Evolutionary conservation across 2,888 invertebrate species (phyloP).

Genomic region (Anthoptus insignis): DNA sequence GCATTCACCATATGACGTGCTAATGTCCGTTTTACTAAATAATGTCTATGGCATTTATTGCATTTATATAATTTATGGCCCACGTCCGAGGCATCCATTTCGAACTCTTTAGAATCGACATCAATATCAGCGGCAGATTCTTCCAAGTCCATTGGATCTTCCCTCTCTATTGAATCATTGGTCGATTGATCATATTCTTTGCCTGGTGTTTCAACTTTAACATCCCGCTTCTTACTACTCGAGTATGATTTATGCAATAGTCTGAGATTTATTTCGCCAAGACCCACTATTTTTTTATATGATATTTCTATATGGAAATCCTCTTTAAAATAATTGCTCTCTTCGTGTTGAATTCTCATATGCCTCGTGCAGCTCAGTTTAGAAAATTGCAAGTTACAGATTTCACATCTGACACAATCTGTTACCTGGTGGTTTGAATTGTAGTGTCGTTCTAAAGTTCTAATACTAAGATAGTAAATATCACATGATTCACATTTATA

Average conservation of each 20-base stretch:
- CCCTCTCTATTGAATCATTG: background rate
- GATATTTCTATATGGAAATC: constrained; percentile 2
- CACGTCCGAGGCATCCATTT: no score
- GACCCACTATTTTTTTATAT: background rate
- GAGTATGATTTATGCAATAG: background rate
- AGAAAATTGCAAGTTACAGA: constrained; percentile 43
- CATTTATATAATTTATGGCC: constrained; percentile 9
- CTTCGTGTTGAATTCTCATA: background rate
- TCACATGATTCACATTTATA: constrained; percentile 48
- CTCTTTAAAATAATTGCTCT: background rate
- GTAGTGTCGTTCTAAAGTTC: constrained; percentile 32
- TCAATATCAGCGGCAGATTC: background rate
- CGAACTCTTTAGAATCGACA: background rate
- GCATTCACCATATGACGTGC: background rate
- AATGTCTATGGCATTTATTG: background rate
- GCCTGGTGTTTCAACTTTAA: background rate
- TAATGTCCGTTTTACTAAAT: background rate
- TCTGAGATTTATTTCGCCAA: background rate
- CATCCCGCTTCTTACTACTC: no score
- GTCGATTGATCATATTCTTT: background rate
- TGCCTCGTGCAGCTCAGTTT: background rate
- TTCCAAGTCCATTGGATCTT: background rate
- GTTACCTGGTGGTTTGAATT: constrained; percentile 9
- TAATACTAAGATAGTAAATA: constrained; percentile 37
- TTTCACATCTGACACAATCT: constrained; percentile 20